Percentiles rank a stretch among this genome's conserved stretches.
phyloP scores from a whole-genome alignment of 1,140 invertebrate genomes.

The Eurytemora carolleeae region DNA sequence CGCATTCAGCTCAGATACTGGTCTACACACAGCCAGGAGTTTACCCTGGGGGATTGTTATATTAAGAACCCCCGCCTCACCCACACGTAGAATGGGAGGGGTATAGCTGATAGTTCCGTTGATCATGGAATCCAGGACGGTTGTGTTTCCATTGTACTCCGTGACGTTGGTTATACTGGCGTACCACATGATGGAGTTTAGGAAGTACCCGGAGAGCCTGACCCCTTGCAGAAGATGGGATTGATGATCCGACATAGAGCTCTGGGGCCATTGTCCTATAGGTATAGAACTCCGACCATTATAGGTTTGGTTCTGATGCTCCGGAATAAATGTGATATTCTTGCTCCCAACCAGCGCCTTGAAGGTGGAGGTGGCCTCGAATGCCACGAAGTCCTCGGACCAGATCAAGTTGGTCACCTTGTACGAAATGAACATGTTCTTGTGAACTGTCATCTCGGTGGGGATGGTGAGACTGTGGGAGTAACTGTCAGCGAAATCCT shows the following conservation, averaged over 20 bases:
- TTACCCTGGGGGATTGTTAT: neutral
- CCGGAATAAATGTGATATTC: constrained; percentile 6
- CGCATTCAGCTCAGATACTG: neutral
- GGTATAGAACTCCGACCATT: neutral
- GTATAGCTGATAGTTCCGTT: constrained; percentile 8
- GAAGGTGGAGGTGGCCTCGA: constrained; percentile 4
- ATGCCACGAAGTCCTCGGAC: neutral
- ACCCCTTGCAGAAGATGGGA: constrained; percentile 11
- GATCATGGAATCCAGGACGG: constrained; percentile 1
- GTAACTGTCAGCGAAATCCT: constrained; percentile 4
- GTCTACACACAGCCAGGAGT: neutral
- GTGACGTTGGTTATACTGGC: constrained; percentile 4
- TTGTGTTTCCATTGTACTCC: neutral
- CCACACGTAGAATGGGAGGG: neutral
- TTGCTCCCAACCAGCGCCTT: neutral
- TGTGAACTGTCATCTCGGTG: neutral
- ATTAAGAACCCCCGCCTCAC: neutral
- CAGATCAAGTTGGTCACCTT: constrained; percentile 5
- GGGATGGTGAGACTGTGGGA: neutral
- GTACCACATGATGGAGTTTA: constrained; percentile 9
- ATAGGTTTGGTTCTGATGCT: neutral
- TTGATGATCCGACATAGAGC: neutral
- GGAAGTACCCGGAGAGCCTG: neutral
- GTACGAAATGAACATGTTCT: constrained; percentile 3
- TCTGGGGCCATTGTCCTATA: neutral